Conservation (phyloP, 1,140 invertebrate species). For the Berghia stephanieae region DNA sequence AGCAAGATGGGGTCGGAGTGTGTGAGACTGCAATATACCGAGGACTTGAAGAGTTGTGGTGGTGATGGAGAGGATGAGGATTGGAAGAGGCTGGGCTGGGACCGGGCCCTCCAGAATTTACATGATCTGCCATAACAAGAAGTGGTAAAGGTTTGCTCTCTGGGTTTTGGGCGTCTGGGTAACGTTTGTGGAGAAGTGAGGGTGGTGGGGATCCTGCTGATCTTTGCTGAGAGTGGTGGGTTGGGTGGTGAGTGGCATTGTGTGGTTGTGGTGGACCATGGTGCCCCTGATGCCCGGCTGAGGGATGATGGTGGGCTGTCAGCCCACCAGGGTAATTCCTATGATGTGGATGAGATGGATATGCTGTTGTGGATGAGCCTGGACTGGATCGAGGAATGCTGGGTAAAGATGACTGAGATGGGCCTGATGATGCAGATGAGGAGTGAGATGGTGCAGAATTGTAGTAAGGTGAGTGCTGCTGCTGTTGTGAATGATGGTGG, state of each 20-base stretch:
- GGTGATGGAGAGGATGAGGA: no score
- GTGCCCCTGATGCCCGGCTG: neutral
- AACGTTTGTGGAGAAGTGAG: neutral
- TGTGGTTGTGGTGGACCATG: neutral
- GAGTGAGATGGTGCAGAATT: neutral
- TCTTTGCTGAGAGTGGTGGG: neutral
- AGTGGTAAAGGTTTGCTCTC: slow-evolving; percentile 26
- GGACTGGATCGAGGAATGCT: no score
- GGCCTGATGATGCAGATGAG: neutral
- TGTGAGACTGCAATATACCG: slow-evolving; percentile 8
- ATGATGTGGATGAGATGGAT: no score
- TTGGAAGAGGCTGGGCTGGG: neutral
- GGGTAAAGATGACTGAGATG: no score
- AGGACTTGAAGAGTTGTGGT: neutral
- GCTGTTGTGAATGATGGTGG: neutral
- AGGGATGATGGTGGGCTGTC: neutral
- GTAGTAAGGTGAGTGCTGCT: neutral
- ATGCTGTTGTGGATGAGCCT: no score
- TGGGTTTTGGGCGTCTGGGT: neutral
- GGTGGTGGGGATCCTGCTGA: neutral
- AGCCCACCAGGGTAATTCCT: no score
- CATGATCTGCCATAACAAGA: slow-evolving; percentile 18
- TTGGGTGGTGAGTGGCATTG: neutral
- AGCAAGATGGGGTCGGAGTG: slow-evolving; percentile 31
- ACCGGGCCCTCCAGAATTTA: neutral